Base-by-base conservation (phyloP, 2,113 vertebrate species). In the Brachirus orientalis region DNA sequence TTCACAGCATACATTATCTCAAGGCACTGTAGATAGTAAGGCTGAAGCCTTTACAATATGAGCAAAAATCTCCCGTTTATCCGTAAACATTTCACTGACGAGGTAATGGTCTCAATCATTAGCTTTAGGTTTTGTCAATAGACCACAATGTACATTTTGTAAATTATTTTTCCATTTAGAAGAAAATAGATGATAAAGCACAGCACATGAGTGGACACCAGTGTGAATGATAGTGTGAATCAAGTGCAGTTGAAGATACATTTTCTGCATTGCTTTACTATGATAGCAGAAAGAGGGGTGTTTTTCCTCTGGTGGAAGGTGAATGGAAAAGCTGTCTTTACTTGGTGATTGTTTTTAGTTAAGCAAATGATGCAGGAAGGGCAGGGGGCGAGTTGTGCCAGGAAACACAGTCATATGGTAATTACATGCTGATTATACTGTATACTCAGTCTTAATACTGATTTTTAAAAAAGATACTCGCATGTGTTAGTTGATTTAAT, bases 361-460 rank as follows among this genome's bases (percentile, higher is more conserved):
- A 37, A 13, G 14, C 13, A 54, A 60, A 65, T 54, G 18, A 52
- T 51, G n/a, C 35, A 54, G 35, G 47, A 54, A 45, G 58, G n/a
- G 58, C 18, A 16, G 16, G 1, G 33, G 12, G 22, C n/a, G 35
- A 41, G 19, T 46, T 76, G 3, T 28, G 28, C 11, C 20, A 40
- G 53, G 35, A 64, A 69, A 53, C 47, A 44, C 18, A 2, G 18
- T 28, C 10, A 17, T 53, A 36, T 43, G 17, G 0, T 52, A 52
- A 52, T 52, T 12, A 50, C 17, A 44, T 16, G 1, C 1, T 19
- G 22, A 17, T 36, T 10, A 8, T 50, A 3, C 35, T 22, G 4
- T 50, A 36, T 28, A 50, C 20, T 28, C 28, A 4, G 28, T 28
- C 6, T 28, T 28, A 28, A 11, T 2, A 10, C 35, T 1, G 12